A percentile compares a stretch with the other conserved stretches of the same genome.
phyloP scores from a whole-genome alignment of 2,797 vertebrate species.

The Dallia pectoralis region DNA sequence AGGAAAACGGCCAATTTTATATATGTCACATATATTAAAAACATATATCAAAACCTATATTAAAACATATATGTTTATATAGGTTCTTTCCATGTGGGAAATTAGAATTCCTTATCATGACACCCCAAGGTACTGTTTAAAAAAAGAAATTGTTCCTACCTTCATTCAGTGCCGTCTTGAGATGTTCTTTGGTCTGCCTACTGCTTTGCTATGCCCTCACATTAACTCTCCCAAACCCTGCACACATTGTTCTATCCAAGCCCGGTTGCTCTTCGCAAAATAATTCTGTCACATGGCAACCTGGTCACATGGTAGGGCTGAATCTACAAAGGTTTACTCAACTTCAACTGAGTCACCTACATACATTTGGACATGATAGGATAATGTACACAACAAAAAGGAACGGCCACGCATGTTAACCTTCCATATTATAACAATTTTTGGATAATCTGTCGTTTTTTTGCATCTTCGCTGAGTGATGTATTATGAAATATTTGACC shows the following conservation, averaged over 20 bases:
- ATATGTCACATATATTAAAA: too few species aligned
- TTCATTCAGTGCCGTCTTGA: constrained; percentile 31
- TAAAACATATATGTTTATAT: too few species aligned
- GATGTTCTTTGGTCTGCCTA: constrained; percentile 15
- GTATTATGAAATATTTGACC: background rate
- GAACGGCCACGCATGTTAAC: background rate
- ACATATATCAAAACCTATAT: too few species aligned
- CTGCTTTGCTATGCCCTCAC: background rate
- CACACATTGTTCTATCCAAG: constrained; percentile 35
- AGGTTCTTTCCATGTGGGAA: too few species aligned
- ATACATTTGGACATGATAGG: background rate
- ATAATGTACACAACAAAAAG: background rate
- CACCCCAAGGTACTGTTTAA: background rate
- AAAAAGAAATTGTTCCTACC: constrained; percentile 54
- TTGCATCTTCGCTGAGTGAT: background rate
- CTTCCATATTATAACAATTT: background rate
- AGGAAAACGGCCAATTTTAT: too few species aligned
- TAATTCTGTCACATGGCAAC: constrained; percentile 50
- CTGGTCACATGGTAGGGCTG: constrained; percentile 27
- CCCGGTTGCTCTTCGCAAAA: constrained; percentile 35
- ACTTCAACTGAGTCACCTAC: background rate
- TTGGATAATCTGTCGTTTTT: background rate
- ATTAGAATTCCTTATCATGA: background rate
- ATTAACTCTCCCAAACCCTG: constrained; percentile 28
- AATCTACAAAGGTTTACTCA: too few species aligned